These are phyloP conservation scores for Gobionotothen gibberifrons DNA, from an alignment of 2,797 vertebrate species.

Conservation along the genomic window DNA sequence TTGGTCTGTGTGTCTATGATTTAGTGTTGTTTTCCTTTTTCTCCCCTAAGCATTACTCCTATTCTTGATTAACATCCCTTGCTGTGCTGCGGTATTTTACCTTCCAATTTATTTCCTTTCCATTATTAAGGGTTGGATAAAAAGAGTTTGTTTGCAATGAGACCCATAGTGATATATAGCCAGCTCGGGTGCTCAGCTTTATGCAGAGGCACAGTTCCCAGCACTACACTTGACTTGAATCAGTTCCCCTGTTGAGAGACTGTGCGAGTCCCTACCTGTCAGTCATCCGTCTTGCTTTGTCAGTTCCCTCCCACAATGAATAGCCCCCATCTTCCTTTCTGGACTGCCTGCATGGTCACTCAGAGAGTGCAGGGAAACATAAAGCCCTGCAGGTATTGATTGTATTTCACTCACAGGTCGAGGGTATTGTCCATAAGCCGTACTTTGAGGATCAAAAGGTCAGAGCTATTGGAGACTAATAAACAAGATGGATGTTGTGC, in stretches of 20 bases:
- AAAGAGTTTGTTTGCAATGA: constrained; percentile 25
- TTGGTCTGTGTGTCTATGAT: constrained; percentile 32
- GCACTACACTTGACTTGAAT: constrained; percentile 61
- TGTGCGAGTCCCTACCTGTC: constrained; percentile 53
- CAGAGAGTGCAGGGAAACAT: constrained; percentile 37
- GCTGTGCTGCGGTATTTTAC: not conserved
- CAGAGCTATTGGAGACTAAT: constrained; percentile 52
- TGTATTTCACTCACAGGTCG: constrained; percentile 60
- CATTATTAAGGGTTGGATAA: constrained; percentile 14
- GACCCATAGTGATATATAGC: constrained; percentile 31
- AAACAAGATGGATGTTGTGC: constrained; percentile 49
- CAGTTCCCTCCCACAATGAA: constrained; percentile 46
- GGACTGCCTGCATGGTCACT: constrained; percentile 24
- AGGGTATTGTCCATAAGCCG: constrained; percentile 47
- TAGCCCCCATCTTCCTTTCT: constrained; percentile 26
- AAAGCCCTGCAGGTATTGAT: constrained; percentile 59
- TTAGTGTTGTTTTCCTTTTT: constrained; percentile 26
- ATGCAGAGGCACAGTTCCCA: constrained; percentile 41
- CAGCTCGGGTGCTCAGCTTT: constrained; percentile 17
- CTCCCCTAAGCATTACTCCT: not conserved
- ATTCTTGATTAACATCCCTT: constrained; percentile 21
- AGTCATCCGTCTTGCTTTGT: constrained; percentile 67
- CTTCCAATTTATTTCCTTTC: constrained; percentile 9
- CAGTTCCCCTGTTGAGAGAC: constrained; percentile 44
- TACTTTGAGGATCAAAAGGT: constrained; percentile 62